Base-by-base conservation (phyloP, 2,797 vertebrate genomes). In the Cuculus canorus region DNA sequence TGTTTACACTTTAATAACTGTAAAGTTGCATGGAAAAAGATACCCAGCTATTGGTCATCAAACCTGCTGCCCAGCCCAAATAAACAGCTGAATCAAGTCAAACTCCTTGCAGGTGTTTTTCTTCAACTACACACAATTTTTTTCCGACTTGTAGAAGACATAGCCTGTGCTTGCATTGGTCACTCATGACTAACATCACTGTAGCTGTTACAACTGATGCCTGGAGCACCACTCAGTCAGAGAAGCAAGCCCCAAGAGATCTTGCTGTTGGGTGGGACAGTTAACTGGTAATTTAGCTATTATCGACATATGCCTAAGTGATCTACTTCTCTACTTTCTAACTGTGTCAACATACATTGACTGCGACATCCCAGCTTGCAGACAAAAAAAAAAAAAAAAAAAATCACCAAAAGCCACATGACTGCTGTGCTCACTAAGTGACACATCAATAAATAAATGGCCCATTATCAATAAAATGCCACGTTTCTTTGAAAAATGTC, bases 351-450 rank as follows among this genome's bases (percentile, higher is more conserved):
- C 7, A 17, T 7, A 37, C 4, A 16, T 33, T 23, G 17, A n/a
- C 32, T 76, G 45, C 13, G 9, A 61, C 10, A 53, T 80, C 61
- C 35, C 41, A 78, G 39, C 13, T 86, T 1, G 0, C 33, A 72
- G 66, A 90, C 47, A 61, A 75, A 86, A 94, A 78, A 94, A 78
- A 4, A 15, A 65, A 78, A 86, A 94, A 78, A 93, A 75, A 3
- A 15, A 60, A 6, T 18, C 19, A 23, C 41, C 5, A 10, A 79
- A 84, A 93, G 37, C 28, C 37, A 9, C 4, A 7, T 35, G 50
- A 68, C 63, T 28, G 45, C 39, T 47, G 33, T 17, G 33, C 43
- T 63, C 7, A 23, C 11, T 11, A 75, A 78, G 25, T 50, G 59
- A 86, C 59, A 65, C 22, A 61, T 56, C 45, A 47, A 64, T 22